Percentiles rank a stretch among this genome's conserved stretches.
Conservation (phyloP, 1,140 invertebrate species). For the Heliconius congener region DNA sequence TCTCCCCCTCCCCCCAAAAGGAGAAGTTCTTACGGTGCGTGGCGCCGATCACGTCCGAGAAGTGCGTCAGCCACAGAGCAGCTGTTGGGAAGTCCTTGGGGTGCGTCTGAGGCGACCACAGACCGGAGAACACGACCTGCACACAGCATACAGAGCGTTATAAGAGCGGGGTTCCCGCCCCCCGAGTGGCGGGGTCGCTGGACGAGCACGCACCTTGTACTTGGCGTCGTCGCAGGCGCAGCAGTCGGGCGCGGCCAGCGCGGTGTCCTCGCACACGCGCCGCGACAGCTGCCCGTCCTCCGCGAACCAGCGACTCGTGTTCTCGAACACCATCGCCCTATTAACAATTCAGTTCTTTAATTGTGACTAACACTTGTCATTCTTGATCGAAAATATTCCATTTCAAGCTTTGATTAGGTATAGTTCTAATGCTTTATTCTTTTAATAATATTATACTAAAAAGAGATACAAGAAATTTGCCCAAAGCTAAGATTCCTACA, state of each 20-base stretch:
- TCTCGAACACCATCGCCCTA: constrained; percentile 94
- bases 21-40: constrained; percentile 94
- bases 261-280: constrained; percentile 90
- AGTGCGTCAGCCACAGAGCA: constrained; percentile 95
- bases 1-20: constrained; percentile 96
- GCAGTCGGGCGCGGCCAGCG: constrained; percentile 83
- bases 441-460: too few relatives aligned
- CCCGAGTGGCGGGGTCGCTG: too few relatives aligned
- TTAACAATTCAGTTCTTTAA: background rate
- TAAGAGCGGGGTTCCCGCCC: background rate
- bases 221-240: constrained; percentile 96
- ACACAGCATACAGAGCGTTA: background rate
- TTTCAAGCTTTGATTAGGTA: too few relatives aligned
- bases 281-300: constrained; percentile 92
- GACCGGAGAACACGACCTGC: constrained; percentile 95
- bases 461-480: too few relatives aligned
- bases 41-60: constrained; percentile 98
- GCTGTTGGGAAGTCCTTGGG: constrained; percentile 96
- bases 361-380: background rate
- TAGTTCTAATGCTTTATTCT: too few relatives aligned
- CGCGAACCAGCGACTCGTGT: constrained; percentile 91
- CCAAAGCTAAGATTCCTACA: too few relatives aligned
- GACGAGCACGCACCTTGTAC: constrained; percentile 86
- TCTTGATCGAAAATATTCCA: background rate
- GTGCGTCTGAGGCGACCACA: constrained; percentile 98